Evolutionary conservation across 2,888 invertebrate genomes (phyloP), one percentile per base, ranked within the genome.

Genomic region (Bhutanitis thaidina): DNA sequence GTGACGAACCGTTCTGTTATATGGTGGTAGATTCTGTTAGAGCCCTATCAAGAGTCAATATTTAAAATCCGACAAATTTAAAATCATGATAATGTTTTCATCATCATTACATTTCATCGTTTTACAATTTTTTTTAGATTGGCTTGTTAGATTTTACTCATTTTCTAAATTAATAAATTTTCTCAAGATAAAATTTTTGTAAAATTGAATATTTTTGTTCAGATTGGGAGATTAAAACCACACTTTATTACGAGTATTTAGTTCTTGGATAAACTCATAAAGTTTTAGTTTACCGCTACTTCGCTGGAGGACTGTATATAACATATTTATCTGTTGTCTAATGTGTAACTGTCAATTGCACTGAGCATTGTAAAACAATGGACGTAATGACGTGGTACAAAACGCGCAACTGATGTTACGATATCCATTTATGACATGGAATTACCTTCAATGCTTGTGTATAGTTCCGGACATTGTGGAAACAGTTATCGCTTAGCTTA

Each of bases 301-400:
- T 14, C 27, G 15, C n/a, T n/a, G n/a, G 30, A 30, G n/a, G 30
- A 10, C n/a, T 25, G 35, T 29, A 27, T 10, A 25, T 36, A 27
- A 29, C 32, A n/a, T 12, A 13, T 30, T 51, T 51, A 39, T 16
- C 40, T 46, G 34, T 29, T 35, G 43, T 32, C 29, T 38, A 32
- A 43, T 34, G 44, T 43, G 34, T 45, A 37, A 38, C 39, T 50
- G 40, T 45, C 39, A 44, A 44, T 50, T 43, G 34, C 40, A 50
- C 20, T 7, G 34, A 14, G 38, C 38, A 49, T 49, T 43, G 44
- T 49, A 43, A 43, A 37, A 44, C 32, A 37, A n/a, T n/a, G 38
- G 15, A 20, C 20, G 25, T 25, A 38, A 34, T 49, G 43, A 43
- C 44, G 15, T 13, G 37, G 8, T 34, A 49, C 44, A 43, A 38